Evolutionary conservation across 2,888 invertebrate genomes (phyloP), one percentile per base, ranked within the genome.

Genomic region (Cheilosia urbana): DNA sequence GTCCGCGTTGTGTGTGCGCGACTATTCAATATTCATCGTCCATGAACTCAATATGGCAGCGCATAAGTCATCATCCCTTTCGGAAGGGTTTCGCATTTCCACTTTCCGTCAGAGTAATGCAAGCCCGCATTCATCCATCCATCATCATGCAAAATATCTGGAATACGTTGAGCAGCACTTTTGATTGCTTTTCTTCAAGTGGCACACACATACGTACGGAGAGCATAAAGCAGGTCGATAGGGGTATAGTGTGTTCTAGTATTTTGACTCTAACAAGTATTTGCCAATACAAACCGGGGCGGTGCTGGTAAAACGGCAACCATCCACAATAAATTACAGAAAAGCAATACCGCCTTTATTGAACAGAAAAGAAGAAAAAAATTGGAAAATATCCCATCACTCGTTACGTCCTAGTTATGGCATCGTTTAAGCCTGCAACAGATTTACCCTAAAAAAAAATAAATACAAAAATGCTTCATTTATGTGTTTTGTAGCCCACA

Each of bases 121-220:
- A 60, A 37, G 62, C 55, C 68, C 62, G n/a, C n/a, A 80, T 73
- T 73, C 62, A 68, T 69, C 80, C 65, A 82, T 82, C 73, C 83
- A 79, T 84, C 83, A 84, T 79, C 73, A 75, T 76, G 71, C 66
- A 75, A 79, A 84, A 84, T 84, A 84, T 84, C 84, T 84, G 80
- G 80, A 84, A 80, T 84, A 84, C 84, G 65, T 79, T 75, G 80
- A 80, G 80, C 45, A 80, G 75, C 55, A 76, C 84, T 84, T 84
- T 84, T 84, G 84, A 84, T 84, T 84, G 84, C 84, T 84, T 84
- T 80, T 66, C 75, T 65, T 45, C 83, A 63, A 79, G 69, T 84
- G 62, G 55, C 58, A 40, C 30, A 40, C 17, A 60, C 19, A 53
- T 9, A n/a, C 5, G 40, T 51, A n/a, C 19, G 19, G 34, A 73